Evolutionary conservation across 2,113 vertebrate species (phyloP), one percentile per base, ranked within the genome.

Genomic region (Cynopterus brachyotis): DNA sequence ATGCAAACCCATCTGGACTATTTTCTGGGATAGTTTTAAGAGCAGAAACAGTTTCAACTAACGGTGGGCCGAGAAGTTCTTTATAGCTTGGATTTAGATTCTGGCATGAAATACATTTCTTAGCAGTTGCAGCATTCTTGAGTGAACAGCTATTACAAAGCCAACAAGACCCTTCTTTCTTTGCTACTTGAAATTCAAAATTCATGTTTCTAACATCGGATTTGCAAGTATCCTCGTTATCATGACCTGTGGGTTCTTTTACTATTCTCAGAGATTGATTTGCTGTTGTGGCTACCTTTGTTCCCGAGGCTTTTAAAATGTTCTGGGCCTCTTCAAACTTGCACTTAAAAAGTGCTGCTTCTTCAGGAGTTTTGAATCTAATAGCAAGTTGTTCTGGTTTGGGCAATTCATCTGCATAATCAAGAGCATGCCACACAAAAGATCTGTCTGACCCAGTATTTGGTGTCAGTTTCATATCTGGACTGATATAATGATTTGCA

Each of bases 401-500:
- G 11, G 99, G 99, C 83, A 98, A 98, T 96, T 99, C 99, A 66
- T 99, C 99, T 30, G 99, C 99, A 98, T 99, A 99, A 94, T 99
- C 99, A 89, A 99, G 98, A 64, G 99, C 99, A 90, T 99, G 99
- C 99, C 99, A 99, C 0, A 99, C 99, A 98, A 99, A 99, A 47
- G 99, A 99, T 96, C 99, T 99, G 96, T 99, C 99, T 45, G 99
- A 99, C 26, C 98, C 98, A 69, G 99, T 98, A 97, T 99, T 99
- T 22, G 99, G 99, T 97, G 99, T 99, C 53, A 99, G 98, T 35
- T 99, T 99, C 99, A 99, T 99, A 92, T 99, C 99, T 53, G 99
- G 93, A 96, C 98, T 99, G 95, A 99, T 99, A 88, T 99, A 99
- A 98, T 99, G 99, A 98, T 99, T 99, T 95, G 99, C 99, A 98